Conservation (phyloP, 1,140 invertebrate genomes). For the Zaprionus kolodkinae region DNA sequence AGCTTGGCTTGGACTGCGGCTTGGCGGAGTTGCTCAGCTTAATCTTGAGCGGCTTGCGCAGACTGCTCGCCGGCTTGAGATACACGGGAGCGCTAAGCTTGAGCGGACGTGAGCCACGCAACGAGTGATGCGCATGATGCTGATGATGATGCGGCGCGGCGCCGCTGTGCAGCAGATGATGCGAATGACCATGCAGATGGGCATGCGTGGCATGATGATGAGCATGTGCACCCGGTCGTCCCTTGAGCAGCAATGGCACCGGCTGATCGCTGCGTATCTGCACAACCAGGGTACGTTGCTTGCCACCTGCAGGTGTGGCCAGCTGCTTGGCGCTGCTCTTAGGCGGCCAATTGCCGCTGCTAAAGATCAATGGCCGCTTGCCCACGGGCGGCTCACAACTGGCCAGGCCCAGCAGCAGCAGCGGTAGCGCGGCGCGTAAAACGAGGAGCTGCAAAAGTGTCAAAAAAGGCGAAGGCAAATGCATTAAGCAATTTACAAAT, state of each 20-base stretch:
- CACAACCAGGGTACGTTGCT: slow-evolving; percentile 73
- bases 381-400: slow-evolving; percentile 56
- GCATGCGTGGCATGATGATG: slow-evolving; percentile 44
- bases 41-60: slow-evolving; percentile 75
- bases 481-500: slow-evolving; percentile 33
- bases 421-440: slow-evolving; percentile 15
- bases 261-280: slow-evolving; percentile 82
- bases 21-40: slow-evolving; percentile 67
- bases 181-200: slow-evolving; percentile 43
- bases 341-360: slow-evolving; percentile 53
- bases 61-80: slow-evolving; percentile 48
- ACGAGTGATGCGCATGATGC: too few species aligned
- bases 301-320: slow-evolving; percentile 36
- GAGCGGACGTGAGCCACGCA: slow-evolving; percentile 56
- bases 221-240: slow-evolving; percentile 49
- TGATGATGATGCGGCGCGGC: slow-evolving; percentile 49
- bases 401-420: slow-evolving; percentile 50
- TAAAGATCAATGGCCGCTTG: slow-evolving; percentile 66
- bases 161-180: slow-evolving; percentile 53
- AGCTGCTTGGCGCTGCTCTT: slow-evolving; percentile 68
- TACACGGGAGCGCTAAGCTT: slow-evolving; percentile 68
- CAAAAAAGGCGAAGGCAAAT: slow-evolving; percentile 5
- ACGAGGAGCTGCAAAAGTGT: slow-evolving; percentile 52
- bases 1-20: slow-evolving; percentile 62
- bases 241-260: slow-evolving; percentile 73